Base-by-base conservation (phyloP, 1,140 invertebrate genomes). In the Drosophila rufa region DNA sequence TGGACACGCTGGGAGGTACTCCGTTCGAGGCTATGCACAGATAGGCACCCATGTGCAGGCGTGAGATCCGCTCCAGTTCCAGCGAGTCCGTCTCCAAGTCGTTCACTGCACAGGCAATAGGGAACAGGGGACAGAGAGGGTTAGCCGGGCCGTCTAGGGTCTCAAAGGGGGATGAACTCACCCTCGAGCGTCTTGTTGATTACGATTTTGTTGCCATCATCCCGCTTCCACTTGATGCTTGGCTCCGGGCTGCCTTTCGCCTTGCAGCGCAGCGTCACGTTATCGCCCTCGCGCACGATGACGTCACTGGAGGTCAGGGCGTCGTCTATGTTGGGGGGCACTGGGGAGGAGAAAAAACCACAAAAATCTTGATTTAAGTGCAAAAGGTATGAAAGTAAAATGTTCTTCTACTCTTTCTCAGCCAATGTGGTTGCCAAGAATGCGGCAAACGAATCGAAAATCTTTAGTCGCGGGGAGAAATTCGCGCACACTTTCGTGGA, bases 301-400 rank as follows among this genome's bases (percentile, higher is more conserved):
- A 98, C 96, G 93, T 98, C 97, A 79, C 97, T 97, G 85, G 97
- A 97, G 91, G 97, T 97, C 91, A 97, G 94, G 36, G 96, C 95
- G 93, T 98, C 97, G 87, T 98, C 97, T 86, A 98, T 98, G 92
- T 97, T 97, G 22, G 98, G 98, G 15, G 97, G 97, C 80, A 98
- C 97, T 98, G 94, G 11, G 94, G 30, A 51, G 14, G 95, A 8
- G 30, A 47, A n/a, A 30, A 71, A 71, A 55, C 33, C 14, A 69
- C 14, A 73, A 69, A 82, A 80, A 43, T 68, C 56, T 79, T 75
- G 68, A 84, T 84, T 80, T 80, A 84, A 80, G 80, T 66, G 67
- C 56, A 83, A 84, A 25, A 36, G 33, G 51, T n/a, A 53, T n/a
- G n/a, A 60, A 60, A 47, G 25, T 33, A 27, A 17, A 76, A 82